Evolutionary conservation across 2,113 vertebrate species (phyloP).

Genomic region (Ranitomeya variabilis): DNA sequence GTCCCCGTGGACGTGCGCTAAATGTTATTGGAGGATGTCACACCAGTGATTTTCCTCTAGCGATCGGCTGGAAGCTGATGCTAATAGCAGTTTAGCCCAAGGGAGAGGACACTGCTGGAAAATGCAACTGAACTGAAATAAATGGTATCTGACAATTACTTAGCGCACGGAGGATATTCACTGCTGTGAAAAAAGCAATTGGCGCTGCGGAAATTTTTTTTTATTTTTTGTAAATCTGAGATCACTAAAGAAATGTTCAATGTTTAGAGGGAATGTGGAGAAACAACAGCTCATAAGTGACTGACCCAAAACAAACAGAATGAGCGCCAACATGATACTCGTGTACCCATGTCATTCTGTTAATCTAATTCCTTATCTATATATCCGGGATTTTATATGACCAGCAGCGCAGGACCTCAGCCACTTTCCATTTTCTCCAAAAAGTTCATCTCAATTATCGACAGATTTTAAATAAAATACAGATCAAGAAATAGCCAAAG

Average conservation of each 20-base stretch:
- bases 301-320: background rate
- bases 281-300: background rate
- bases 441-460: no score
- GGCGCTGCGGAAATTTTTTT: background rate
- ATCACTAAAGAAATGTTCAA: background rate
- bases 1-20: background rate
- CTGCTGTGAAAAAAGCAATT: background rate
- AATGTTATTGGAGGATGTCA: background rate
- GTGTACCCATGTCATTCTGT: background rate
- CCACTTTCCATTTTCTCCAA: no score
- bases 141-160: slow-evolving; percentile 21
- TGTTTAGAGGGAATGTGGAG: background rate
- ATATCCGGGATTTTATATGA: no score
- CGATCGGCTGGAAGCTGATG: slow-evolving; percentile 8
- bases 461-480: no score
- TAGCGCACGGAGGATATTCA: background rate
- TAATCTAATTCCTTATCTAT: no score
- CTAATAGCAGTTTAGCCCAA: slow-evolving; percentile 4
- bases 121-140: background rate
- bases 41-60: slow-evolving; percentile 10
- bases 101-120: slow-evolving; percentile 3
- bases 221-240: background rate
- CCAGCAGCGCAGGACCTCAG: no score
- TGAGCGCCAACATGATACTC: background rate
- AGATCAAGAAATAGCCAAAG: no score